Percentiles rank a stretch among this genome's conserved stretches.
Conservation (phyloP, 1,140 invertebrate species). For the Drosophila micromelanica region DNA sequence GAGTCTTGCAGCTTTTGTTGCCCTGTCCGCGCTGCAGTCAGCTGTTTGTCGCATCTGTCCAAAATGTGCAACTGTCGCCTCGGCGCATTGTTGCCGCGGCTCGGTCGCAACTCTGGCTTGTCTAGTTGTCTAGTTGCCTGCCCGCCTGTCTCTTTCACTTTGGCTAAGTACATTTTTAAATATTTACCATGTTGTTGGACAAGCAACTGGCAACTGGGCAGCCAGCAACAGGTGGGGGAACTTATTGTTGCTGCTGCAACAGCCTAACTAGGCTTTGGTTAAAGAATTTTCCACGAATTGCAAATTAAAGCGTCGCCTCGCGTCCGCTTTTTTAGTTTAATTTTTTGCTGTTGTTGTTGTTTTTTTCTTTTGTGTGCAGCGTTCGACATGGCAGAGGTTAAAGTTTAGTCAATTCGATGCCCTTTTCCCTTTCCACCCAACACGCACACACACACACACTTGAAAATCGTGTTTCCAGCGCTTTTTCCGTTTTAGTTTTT, state of each 20-base stretch:
- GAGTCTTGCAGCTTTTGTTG: slow-evolving; percentile 3
- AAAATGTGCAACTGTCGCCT: slow-evolving; percentile 75
- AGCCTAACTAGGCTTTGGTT: slow-evolving; percentile 55
- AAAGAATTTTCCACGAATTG: slow-evolving; percentile 79
- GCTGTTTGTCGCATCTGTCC: slow-evolving; percentile 73
- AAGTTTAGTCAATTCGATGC: slow-evolving; percentile 62
- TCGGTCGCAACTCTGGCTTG: not conserved
- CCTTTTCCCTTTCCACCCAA: slow-evolving; percentile 29
- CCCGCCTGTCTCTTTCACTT: slow-evolving; percentile 80
- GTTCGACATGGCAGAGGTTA: slow-evolving; percentile 61
- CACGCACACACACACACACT: slow-evolving; percentile 26
- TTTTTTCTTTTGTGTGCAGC: slow-evolving; percentile 6
- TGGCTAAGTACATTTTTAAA: slow-evolving; percentile 82
- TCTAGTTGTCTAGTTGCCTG: slow-evolving; percentile 37
- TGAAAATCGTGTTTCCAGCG: slow-evolving; percentile 71
- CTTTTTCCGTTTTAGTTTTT: slow-evolving; percentile 63
- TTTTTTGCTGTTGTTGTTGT: slow-evolving; percentile 21
- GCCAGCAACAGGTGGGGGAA: slow-evolving; percentile 15
- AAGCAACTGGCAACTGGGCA: slow-evolving; percentile 51
- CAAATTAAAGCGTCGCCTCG: slow-evolving; percentile 76
- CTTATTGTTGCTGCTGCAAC: slow-evolving; percentile 13
- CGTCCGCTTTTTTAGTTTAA: slow-evolving; percentile 24
- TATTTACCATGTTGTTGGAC: slow-evolving; percentile 74
- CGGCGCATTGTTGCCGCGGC: slow-evolving; percentile 44
- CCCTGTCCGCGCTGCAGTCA: slow-evolving; percentile 36